These are phyloP conservation scores for Peromyscus melanophrys DNA, from an alignment of 2,797 vertebrate species.

Conservation along the genomic window DNA sequence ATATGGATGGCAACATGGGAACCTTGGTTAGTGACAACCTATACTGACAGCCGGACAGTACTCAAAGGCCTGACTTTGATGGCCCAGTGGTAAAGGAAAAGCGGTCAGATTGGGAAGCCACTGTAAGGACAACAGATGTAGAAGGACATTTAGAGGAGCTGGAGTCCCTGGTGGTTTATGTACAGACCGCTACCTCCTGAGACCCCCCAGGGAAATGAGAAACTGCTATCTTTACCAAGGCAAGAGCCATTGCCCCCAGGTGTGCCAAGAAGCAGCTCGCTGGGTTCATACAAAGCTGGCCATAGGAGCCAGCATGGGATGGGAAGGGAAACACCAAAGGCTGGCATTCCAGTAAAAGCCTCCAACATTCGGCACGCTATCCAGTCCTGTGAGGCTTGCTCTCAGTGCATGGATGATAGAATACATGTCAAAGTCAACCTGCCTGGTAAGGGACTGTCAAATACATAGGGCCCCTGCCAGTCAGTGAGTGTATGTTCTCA, in stretches of 20 bases:
- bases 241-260: background rate
- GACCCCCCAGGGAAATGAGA: background rate
- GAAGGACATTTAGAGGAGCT: background rate
- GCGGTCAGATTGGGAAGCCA: background rate
- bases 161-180: background rate
- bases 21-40: background rate
- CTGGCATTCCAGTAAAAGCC: background rate
- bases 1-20: background rate
- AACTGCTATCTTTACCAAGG: background rate
- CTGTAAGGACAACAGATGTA: background rate
- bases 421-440: background rate
- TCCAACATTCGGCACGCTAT: background rate
- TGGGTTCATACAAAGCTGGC: background rate
- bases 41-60: background rate
- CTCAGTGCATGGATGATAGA: background rate
- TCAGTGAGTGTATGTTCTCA: background rate
- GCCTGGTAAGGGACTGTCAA: background rate
- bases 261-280: background rate
- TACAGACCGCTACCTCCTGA: background rate
- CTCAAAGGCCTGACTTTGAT: background rate
- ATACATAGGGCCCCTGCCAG: background rate
- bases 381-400: background rate
- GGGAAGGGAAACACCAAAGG: background rate
- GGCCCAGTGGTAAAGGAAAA: background rate
- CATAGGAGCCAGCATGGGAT: background rate